Percentiles rank a stretch among this genome's conserved stretches.
These are phyloP conservation scores for Gryllus longicercus DNA, from an alignment of 2,888 invertebrate species.

Conservation along the genomic window DNA sequence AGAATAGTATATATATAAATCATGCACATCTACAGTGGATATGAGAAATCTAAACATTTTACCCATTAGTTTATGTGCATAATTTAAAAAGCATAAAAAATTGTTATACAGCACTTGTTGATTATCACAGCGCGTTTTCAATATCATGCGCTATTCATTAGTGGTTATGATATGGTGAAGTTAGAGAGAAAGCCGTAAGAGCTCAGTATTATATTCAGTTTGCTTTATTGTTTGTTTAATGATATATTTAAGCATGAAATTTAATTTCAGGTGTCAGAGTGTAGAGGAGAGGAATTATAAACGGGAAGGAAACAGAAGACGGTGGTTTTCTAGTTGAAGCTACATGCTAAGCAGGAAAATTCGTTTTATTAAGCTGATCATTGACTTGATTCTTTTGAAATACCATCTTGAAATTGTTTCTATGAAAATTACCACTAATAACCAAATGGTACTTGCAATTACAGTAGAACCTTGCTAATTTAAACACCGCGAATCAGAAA, in stretches of 20 bases:
- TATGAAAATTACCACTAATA: no score
- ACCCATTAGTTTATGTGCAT: not conserved
- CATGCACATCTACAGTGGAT: slow-evolving; percentile 3
- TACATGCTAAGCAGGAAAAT: not conserved
- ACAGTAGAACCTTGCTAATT: no score
- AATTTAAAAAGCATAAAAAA: not conserved
- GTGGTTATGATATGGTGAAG: not conserved
- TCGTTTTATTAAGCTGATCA: no score
- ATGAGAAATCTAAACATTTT: not conserved
- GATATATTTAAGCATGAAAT: not conserved
- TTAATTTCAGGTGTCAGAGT: not conserved
- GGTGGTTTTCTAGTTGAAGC: not conserved
- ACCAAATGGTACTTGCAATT: no score
- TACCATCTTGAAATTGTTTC: no score
- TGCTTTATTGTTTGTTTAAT: not conserved
- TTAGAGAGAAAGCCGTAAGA: not conserved
- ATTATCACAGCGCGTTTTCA: not conserved
- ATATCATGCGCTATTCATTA: not conserved
- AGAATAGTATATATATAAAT: not conserved
- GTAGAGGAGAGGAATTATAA: not conserved
- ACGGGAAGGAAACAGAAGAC: not conserved
- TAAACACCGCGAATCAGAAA: no score
- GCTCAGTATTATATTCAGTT: not conserved
- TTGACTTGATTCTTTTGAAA: no score
- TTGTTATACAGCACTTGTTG: not conserved